Base-by-base conservation (phyloP, 1,140 invertebrate species). In the Chelonus insularis region DNA sequence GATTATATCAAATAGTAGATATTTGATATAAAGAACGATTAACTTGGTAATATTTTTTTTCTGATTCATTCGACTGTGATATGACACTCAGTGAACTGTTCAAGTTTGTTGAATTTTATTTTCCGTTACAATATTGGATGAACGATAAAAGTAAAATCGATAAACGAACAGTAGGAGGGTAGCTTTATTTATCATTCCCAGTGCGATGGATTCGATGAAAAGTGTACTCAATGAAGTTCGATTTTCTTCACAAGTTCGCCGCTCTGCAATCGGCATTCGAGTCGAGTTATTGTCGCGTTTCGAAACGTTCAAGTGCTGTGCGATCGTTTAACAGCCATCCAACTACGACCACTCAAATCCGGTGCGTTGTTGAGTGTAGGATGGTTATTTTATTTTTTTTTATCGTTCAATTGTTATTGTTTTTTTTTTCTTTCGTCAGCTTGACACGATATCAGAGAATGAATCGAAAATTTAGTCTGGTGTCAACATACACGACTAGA, bases 1-100 rank as follows among this genome's bases (percentile, higher is more conserved):
- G 56, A 69, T 71, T 70, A 66, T 61, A 63, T 63, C 55, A 32
- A 43, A n/a, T n/a, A n/a, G n/a, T n/a, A 12, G 59, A 64, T 61
- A 62, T 57, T 43, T 43, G 51, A 57, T 58, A 36, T 57, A 57
- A 34, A 48, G 16, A 16, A 39, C 47, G 36, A 41, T 62, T 29
- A 29, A 29, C 25, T 29, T 7, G 3, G 25, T 7, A 29, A 29
- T 29, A 7, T 29, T 29, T 29, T 29, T 29, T 29, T 7, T 29
- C 3, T 7, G 7, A 29, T 29, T 29, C 25, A 29, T 7, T 29
- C 25, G 7, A 29, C 25, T 29, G 25, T 29, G 25, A 29, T 29
- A 29, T 29, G 25, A 29, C 25, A 29, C 25, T 29, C 25, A 7
- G 25, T 29, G 25, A 29, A 29, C 3, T 29, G 25, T 29, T 29